Percentiles rank a stretch among this genome's conserved stretches.
Conservation (phyloP, 2,888 invertebrate species). For the Rhodophaea formosa region DNA sequence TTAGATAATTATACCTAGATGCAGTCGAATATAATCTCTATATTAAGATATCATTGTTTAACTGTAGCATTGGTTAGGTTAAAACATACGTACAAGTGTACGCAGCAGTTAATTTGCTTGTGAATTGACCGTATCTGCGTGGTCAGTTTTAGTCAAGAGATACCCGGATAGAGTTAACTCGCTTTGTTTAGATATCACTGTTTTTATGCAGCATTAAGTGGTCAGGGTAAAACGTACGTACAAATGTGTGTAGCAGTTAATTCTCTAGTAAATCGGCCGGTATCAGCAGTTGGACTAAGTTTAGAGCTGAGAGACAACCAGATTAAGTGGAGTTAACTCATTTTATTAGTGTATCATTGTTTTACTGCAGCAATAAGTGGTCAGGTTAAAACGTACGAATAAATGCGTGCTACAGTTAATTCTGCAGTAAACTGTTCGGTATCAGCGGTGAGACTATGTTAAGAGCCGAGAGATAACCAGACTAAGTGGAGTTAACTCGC, state of each 20-base stretch:
- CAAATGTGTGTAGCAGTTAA: slow-evolving; percentile 8
- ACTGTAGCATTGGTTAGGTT: too few species aligned
- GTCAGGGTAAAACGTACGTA: background rate
- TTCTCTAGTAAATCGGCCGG: slow-evolving; percentile 1
- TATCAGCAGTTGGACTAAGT: slow-evolving; percentile 7
- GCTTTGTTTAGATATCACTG: background rate
- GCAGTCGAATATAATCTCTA: too few species aligned
- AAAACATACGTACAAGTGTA: background rate
- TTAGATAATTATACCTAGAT: too few species aligned
- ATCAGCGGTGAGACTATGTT: too few species aligned
- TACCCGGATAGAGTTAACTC: slow-evolving; percentile 1
- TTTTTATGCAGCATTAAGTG: too few species aligned
- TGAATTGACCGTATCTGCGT: background rate
- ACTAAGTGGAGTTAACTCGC: slow-evolving; percentile 9
- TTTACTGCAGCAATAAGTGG: too few species aligned
- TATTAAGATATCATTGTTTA: slow-evolving; percentile 11
- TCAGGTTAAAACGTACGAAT: background rate
- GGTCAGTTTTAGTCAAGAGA: background rate
- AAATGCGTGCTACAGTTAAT: slow-evolving; percentile 2
- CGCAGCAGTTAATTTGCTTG: background rate
- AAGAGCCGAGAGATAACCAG: background rate
- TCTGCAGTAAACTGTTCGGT: slow-evolving; percentile 5
- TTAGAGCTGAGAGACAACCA: background rate
- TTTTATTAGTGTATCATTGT: too few species aligned
- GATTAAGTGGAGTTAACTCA: background rate